Evolutionary conservation across 1,140 invertebrate genomes (phyloP), one percentile per base, ranked within the genome.

Genomic region (Apis florea): DNA sequence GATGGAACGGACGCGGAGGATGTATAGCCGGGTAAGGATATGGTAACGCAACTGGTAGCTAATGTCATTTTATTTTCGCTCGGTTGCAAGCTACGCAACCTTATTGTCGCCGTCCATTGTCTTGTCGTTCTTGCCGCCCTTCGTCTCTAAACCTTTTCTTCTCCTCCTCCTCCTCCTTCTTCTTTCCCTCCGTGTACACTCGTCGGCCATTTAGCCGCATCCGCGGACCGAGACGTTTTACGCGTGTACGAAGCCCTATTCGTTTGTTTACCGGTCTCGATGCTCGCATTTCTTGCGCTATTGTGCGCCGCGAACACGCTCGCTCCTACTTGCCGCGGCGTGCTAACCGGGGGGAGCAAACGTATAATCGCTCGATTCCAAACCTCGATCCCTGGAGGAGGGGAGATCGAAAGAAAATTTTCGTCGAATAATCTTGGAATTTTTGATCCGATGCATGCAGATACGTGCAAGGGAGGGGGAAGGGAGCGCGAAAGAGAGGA

Each of bases 61-160:
- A 75, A 84, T 85, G 85, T 76, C 83, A 88, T 91, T 90, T 92
- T 90, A 90, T 89, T 90, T 91, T 91, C 81, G 80, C 88, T 77
- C 47, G 54, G 76, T 47, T 76, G 83, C 75, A 71, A 88, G 86
- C 85, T 64, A 79, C 53, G 68, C 85, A 77, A 84, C 58, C 85
- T 90, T 90, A 91, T 91, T 91, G 90, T 91, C 89, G 84, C 81
- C 86, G 85, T 86, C 85, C 87, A 91, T 92, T 91, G 90, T 91
- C 89, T 91, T 92, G 89, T 92, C 91, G 56, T 84, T 90, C 79
- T 70, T 66, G 59, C 70, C 71, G 54, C 68, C 83, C 66, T 71
- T 56, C 74, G 61, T 56, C 75, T 79, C 74, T 78, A 67, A 61
- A 56, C 47, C 54, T 58, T 78, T 66, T 71, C 61, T 63, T 56